Evolutionary conservation across 2,888 invertebrate species (phyloP), one percentile per base, ranked within the genome.

Genomic region (Chrysodeixis includens): DNA sequence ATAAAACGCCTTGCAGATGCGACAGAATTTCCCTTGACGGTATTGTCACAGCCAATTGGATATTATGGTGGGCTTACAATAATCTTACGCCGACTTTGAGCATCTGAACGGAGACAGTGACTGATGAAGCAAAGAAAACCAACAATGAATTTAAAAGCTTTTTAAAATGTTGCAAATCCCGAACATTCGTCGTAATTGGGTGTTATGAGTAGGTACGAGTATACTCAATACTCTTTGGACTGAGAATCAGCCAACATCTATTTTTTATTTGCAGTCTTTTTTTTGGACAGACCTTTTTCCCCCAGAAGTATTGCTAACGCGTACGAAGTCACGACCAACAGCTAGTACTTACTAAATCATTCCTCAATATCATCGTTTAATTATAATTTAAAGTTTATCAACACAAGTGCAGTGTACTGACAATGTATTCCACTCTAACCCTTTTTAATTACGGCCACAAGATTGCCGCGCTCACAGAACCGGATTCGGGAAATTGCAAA

Each of bases 381-480:
- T 66, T 46, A 51, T 30, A 46, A 66, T 66, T 46, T 51, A 56
- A 62, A 70, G 52, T 61, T 66, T 18, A 70, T 56, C 22, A 57
- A 55, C 46, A 32, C 22, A 60, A 51, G 60, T 56, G 52, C 63
- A 57, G 16, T 51, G 40, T 62, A 32, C 44, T 56, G 51, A 70
- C 69, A 65, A 66, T 70, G 44, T 70, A 56, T 60, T 49, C 57
- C 51, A 59, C 22, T 69, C 54, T 65, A 61, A 53, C 52, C 64
- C 7, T 76, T 62, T 74, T 76, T 79, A 79, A 76, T 79, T 69
- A 76, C 51, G 32, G 30, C 49, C 10, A 51, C 66, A 56, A 71
- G 72, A 68, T 79, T 79, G 66, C 76, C 66, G 63, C 55, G n/a
- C 49, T 8, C n/a, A 8, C 68, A 72, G 79, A 0, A n/a, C 7